Base-by-base conservation (phyloP, 1,140 invertebrate genomes). In the Adoxophyes honmai region DNA sequence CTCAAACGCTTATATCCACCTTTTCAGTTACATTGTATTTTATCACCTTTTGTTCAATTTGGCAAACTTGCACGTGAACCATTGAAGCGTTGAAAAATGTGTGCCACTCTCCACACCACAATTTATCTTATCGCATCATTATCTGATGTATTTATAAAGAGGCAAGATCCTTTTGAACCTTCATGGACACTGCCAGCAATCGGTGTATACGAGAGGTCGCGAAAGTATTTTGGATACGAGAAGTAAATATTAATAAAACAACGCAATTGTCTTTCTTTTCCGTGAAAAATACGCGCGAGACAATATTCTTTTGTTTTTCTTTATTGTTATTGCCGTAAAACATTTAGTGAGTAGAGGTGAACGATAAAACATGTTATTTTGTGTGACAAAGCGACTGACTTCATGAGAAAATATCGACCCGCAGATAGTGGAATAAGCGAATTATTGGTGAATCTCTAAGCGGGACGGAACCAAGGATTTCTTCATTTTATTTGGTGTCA, bases 351-450 rank as follows among this genome's bases (percentile, higher is more conserved):
- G 69, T 70, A 61, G 62, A 70, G 64, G 52, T 65, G 66, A 57
- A 63, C 75, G 58, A 85, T 88, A 88, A 88, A 88, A 88, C 79
- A 85, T 73, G 72, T 80, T 85, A 88, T 88, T 88, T 88, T 88
- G 83, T 88, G 86, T 86, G 83, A 88, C 83, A 86, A 85, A 88
- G 82, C 68, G 85, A 85, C 86, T 68, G 66, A 75, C 69, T 86
- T 88, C 83, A 88, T 86, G 86, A 88, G 79, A 86, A 88, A 86
- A 78, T 86, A 88, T 86, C 79, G 79, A 88, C 78, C 83, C 83
- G 72, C 82, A 83, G 79, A 86, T 86, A 83, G 82, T 81, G 81
- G 75, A 75, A 81, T 81, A 83, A 81, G 72, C 82, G 77, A 84
- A 82, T 86, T 82, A 85, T 86, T 82, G 75, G 72, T 67, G 68